Base-by-base conservation (phyloP, 2,113 vertebrate genomes). In the Alouatta palliata region DNA sequence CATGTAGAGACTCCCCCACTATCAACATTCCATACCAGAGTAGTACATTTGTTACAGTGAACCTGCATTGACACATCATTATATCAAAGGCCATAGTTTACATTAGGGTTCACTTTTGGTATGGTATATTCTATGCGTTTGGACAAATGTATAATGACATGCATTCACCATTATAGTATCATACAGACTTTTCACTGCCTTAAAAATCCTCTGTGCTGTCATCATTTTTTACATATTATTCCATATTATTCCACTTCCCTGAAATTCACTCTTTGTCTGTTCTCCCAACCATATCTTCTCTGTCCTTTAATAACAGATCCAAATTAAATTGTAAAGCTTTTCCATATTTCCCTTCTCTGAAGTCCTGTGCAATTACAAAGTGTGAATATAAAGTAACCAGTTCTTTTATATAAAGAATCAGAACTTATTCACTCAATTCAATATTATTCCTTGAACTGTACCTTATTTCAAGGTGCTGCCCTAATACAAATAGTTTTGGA, bases 401-500 rank as follows among this genome's bases (percentile, higher is more conserved):
- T 30, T 32, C 2, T 45, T 90, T 82, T 35, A 87, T 81, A 87
- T 66, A 49, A 87, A 71, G 25, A 87, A 87, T 76, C 6, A 45
- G 6, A 66, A 83, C 77, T 80, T 82, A 77, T 64, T 92, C 23
- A 56, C 43, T 71, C 21, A n/a, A 9, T 71, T 77, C 32, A 87
- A 90, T 83, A 70, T 86, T 71, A 9, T 25, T 73, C 43, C 80
- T 97, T 82, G 86, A 85, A 71, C 25, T 40, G 52, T 49, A 83
- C 16, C 37, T 80, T 79, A 90, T 79, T 83, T 92, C 16, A 97
- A 66, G 37, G 16, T 13, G 47, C 20, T 82, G 40, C 30, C 66
- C 95, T 77, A 95, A 85, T 87, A 11, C 70, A 95, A 86, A 54
- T 87, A 61, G 76, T 93, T 92, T 19, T 70, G 12, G 37, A 43